Evolutionary conservation across 2,113 vertebrate genomes (phyloP).

Genomic region (Cichladusa arquata): DNA sequence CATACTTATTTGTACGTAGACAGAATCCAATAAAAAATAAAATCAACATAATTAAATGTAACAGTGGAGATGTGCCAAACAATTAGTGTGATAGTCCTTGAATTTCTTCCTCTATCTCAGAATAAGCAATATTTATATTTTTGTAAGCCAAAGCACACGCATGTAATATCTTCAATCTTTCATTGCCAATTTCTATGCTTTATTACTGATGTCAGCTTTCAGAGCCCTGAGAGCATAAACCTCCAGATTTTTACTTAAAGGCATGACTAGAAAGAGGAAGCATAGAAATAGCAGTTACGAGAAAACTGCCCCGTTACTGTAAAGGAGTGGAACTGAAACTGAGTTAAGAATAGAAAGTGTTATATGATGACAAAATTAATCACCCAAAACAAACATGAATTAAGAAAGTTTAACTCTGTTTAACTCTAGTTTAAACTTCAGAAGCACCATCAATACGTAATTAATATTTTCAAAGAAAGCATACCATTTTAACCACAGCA

Average conservation of each 20-base stretch:
- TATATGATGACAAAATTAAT: neutral
- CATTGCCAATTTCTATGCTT: neutral
- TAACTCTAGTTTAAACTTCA: neutral
- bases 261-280: neutral
- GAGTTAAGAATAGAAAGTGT: neutral
- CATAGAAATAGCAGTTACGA: rapidly evolving
- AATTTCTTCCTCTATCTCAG: neutral
- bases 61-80: neutral
- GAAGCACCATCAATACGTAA: neutral
- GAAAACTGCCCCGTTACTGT: neutral
- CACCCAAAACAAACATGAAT: neutral
- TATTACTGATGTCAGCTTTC: neutral
- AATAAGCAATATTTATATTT: neutral
- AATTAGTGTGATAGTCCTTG: neutral
- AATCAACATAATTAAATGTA: neutral
- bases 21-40: neutral
- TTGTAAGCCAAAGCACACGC: neutral
- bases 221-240: neutral
- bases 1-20: neutral
- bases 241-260: neutral
- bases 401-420: neutral
- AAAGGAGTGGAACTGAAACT: neutral
- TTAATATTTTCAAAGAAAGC: neutral
- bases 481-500: neutral
- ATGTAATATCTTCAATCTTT: neutral